A percentile compares a stretch with the other conserved stretches of the same genome.
Evolutionary conservation across 35 echinoderm and acorn worm genomes (phyloP).

Genomic region (Stichopus chloronotus): DNA sequence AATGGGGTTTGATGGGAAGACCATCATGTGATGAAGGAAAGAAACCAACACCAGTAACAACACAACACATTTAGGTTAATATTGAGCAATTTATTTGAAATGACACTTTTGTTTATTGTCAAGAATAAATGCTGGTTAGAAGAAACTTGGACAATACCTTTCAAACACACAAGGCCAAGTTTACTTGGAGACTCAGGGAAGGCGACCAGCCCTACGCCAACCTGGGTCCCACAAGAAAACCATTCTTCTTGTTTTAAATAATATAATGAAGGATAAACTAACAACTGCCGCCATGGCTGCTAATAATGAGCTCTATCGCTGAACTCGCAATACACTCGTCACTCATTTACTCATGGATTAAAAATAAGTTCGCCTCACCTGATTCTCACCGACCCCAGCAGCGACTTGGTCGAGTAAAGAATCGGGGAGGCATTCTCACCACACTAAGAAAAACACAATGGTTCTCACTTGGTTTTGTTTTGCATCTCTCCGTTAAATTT

Average conservation of each 20-base stretch:
- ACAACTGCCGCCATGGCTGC: background rate
- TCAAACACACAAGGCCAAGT: conserved; percentile 1
- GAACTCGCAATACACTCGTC: background rate
- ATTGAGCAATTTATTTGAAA: conserved; percentile 53
- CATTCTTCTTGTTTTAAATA: background rate
- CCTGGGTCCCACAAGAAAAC: background rate
- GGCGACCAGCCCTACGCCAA: background rate
- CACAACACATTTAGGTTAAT: background rate
- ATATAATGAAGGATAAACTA: conserved; percentile 10
- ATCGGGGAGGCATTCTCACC: background rate
- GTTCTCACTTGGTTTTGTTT: background rate
- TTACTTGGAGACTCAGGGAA: background rate
- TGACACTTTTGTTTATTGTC: conserved; percentile 36
- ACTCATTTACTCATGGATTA: background rate
- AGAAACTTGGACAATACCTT: background rate
- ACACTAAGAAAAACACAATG: background rate
- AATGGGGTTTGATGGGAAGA: too few species aligned
- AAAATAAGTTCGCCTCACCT: background rate
- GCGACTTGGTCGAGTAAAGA: background rate
- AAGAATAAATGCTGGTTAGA: conserved; percentile 40
- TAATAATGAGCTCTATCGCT: background rate
- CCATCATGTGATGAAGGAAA: too few species aligned
- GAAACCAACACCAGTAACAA: too few species aligned
- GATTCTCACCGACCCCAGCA: background rate
- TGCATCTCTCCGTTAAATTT: background rate